Base-by-base conservation (phyloP, 2,888 invertebrate species). In the Tolmerus cingulatus region DNA sequence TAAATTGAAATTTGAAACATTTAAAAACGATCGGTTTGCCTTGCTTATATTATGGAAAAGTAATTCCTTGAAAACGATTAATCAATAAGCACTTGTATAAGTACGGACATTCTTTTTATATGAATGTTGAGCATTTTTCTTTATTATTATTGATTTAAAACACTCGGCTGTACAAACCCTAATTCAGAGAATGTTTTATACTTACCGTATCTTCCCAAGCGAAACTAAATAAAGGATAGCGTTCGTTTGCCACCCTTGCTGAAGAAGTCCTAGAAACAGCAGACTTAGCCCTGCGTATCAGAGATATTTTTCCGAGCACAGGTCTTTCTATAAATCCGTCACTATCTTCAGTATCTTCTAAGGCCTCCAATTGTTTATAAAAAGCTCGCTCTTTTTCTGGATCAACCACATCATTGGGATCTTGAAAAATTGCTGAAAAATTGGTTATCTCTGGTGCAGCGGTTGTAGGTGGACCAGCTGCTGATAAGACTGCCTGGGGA, bases 201-300 rank as follows among this genome's bases (percentile, higher is more conserved):
- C 55, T 23, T 16, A 77, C 77, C 27, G 43, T 51, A 8, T 89
- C 87, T 19, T 89, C 88, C 89, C 90, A 90, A n/a, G 89, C 89
- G 27, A 89, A 89, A 86, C 88, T 88, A 78, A 89, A 89, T 23
- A 90, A 82, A n/a, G 89, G 89, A 86, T 89, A 87, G 9, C 87
- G 74, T 37, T 89, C 89, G 9, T 85, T 89, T 37, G 88, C 86
- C 16, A 78, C 43, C 81, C 88, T 89, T 9, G 88, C 87, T 2
- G 89, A 88, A 19, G 90, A 87, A 2, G 90, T 90, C 74, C 91
- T 91, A 19, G 91, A 90, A 14, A 93, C 90, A 0, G 95, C 95
- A 0, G 95, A 95, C 86, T 95, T 95, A 0, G 95, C 96, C n/a
- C 96, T 92, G 12, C 95, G 93, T 2, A 95, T 94, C 79, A 96